Evolutionary conservation across 2,113 vertebrate species (phyloP).

Genomic region (Cyphomyrus discorhynchus): DNA sequence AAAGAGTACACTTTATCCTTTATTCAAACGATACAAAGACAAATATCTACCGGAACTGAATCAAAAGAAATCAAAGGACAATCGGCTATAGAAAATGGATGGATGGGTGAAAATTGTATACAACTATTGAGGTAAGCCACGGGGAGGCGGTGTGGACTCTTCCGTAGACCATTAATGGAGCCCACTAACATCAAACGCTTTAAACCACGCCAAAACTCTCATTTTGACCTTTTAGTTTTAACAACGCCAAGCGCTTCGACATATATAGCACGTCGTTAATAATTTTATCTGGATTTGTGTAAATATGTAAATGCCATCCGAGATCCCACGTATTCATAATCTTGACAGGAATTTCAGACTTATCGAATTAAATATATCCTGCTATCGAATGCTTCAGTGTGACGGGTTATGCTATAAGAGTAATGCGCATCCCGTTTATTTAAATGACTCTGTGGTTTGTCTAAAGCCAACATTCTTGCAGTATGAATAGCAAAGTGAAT

Average conservation of each 20-base stretch:
- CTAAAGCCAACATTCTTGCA: slow-evolving; percentile 65
- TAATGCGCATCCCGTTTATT: slow-evolving; percentile 65
- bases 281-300: slow-evolving; percentile 14
- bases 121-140: slow-evolving; percentile 29
- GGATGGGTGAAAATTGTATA: not conserved
- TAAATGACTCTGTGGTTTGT: slow-evolving; percentile 63
- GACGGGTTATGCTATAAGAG: slow-evolving; percentile 53
- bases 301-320: slow-evolving; percentile 42
- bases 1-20: not conserved
- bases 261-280: slow-evolving; percentile 29
- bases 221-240: not conserved
- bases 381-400: slow-evolving; percentile 52
- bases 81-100: not conserved
- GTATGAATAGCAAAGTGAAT: slow-evolving; percentile 64
- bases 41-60: not conserved
- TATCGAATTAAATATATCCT: slow-evolving; percentile 58
- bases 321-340: slow-evolving; percentile 37
- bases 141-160: slow-evolving; percentile 48
- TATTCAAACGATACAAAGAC: not conserved
- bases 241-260: not conserved
- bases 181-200: not conserved
- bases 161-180: not conserved
- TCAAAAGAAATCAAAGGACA: not conserved
- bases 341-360: slow-evolving; percentile 65
- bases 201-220: not conserved